Conservation (phyloP, 2,797 vertebrate species). For the Threskiornis aethiopicus region DNA sequence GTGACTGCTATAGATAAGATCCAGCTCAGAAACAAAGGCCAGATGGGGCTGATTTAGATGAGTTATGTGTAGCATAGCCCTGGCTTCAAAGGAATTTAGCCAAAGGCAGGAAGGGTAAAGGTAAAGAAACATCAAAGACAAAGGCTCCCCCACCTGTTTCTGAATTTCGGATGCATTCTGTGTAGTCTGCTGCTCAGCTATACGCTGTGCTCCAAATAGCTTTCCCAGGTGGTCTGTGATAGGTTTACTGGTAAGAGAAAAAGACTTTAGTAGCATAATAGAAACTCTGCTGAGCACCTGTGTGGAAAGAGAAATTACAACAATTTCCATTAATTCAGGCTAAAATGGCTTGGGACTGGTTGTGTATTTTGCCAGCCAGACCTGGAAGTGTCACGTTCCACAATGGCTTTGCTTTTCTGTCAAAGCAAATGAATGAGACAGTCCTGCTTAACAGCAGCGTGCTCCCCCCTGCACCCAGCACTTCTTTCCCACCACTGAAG, state of each 20-base stretch:
- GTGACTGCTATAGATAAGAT: neutral
- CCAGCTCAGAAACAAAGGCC: neutral
- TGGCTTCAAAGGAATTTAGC: conserved; percentile 1
- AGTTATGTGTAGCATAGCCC: neutral
- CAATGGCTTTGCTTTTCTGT: neutral
- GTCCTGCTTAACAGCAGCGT: neutral
- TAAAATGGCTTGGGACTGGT: neutral
- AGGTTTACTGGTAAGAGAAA: neutral
- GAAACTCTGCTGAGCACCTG: neutral
- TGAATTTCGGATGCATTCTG: neutral
- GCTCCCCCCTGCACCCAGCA: neutral
- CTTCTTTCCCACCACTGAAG: neutral
- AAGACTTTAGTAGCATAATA: neutral
- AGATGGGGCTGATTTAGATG: neutral
- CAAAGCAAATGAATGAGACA: neutral
- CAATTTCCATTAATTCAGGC: neutral
- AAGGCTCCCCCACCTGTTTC: neutral
- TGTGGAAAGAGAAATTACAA: neutral
- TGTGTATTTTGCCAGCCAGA: neutral
- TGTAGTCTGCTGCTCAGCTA: neutral
- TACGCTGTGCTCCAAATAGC: neutral
- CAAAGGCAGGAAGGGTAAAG: neutral
- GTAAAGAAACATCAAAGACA: neutral
- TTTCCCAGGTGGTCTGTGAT: neutral
- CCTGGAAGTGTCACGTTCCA: neutral